Evolutionary conservation across 2,797 vertebrate genomes (phyloP), one percentile per base, ranked within the genome.

Genomic region (Periophthalmus magnuspinnatus): DNA sequence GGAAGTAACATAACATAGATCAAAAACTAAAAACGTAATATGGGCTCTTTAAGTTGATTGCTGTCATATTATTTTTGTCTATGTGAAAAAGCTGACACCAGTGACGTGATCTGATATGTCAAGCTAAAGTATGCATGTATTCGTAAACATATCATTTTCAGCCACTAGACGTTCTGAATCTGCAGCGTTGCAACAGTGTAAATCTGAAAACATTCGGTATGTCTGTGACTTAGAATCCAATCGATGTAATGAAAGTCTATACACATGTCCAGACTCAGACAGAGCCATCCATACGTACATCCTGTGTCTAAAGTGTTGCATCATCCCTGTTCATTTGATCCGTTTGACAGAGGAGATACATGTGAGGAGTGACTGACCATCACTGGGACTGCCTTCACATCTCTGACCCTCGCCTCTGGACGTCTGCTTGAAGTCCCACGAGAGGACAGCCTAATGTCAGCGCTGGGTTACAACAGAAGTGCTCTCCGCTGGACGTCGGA

Each of bases 331-430:
- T 69, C 22, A 0, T 65, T 65, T 38, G 63, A 71, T 5, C 24
- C 70, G 52, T 67, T 5, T 68, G 72, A 82, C 71, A 59, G 67
- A 57, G 28, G 55, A 50, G 1, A 5, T 55, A 1, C 75, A 59
- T 67, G 58, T 54, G 16, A 17, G 67, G 60, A 59, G 67, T 67
- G 78, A 70, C 77, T 73, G 69, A 72, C 81, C 38, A 33, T 75
- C 77, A 71, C 75, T 50, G 50, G 58, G 75, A 86, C 75, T n/a
- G 5, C 69, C 58, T 74, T 79, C 81, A 77, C 83, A 86, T 90
- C 83, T 33, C 81, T 78, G 86, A 88, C 88, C 90, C 75, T 22
- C 68, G 71, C 82, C 68, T 55, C 36, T 76, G 77, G 67, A 13
- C 0, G 71, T 79, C 79, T 85, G 72, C 71, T 76, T 60, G 76